A percentile compares a stretch with the other conserved stretches of the same genome.
Evolutionary conservation across 2,113 vertebrate genomes (phyloP).

Genomic region (Heterotilapia buettikoferi): DNA sequence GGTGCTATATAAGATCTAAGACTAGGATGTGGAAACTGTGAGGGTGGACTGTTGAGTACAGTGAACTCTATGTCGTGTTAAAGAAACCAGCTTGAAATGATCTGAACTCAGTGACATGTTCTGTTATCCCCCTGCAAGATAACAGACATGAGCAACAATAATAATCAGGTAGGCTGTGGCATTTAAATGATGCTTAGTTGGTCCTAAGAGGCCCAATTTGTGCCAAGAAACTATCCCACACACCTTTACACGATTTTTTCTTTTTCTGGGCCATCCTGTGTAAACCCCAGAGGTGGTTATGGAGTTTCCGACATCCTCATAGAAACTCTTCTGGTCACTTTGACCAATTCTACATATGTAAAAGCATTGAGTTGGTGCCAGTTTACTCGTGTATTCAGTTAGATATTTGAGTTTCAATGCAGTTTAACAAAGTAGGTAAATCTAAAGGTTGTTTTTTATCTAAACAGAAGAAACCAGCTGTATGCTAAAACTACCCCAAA

Average conservation of each 20-base stretch:
- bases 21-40: not conserved
- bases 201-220: accelerated
- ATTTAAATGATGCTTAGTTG: not conserved
- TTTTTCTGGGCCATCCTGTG: not conserved
- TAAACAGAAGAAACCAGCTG: not conserved
- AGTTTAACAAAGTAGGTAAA: accelerated
- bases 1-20: not conserved
- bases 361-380: not conserved
- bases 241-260: not conserved
- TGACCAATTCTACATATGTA: not conserved
- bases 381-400: not conserved
- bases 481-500: not conserved
- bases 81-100: not conserved
- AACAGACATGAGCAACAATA: not conserved
- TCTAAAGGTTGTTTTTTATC: not conserved
- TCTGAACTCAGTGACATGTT: not conserved
- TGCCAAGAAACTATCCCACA: not conserved
- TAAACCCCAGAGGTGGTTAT: not conserved
- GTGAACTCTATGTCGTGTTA: not conserved
- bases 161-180: not conserved
- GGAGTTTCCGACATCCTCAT: accelerated
- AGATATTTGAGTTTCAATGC: not conserved
- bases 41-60: not conserved
- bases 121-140: not conserved
- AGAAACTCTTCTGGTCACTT: not conserved